Evolutionary conservation across 2,113 vertebrate genomes (phyloP).

Genomic region (Syrmaticus mikado): DNA sequence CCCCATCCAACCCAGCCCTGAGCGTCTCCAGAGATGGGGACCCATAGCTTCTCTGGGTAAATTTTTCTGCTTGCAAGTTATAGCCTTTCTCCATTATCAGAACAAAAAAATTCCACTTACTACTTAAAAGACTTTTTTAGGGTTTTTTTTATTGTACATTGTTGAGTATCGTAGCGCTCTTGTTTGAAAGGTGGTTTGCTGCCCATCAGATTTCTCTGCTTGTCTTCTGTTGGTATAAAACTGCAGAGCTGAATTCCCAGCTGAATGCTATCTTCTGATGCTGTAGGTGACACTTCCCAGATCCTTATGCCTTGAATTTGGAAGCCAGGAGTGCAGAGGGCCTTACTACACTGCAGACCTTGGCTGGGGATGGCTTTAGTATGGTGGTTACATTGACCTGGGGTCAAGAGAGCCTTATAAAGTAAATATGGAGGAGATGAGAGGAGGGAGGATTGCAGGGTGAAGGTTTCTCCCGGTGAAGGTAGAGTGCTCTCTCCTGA

Average conservation of each 20-base stretch:
- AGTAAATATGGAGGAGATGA: background rate
- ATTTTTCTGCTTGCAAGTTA: too few species aligned
- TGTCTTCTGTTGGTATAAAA: rapidly evolving
- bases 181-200: background rate
- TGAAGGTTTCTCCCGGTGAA: background rate
- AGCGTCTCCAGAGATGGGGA: too few species aligned
- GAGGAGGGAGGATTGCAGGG: background rate
- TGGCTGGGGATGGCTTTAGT: background rate
- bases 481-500: background rate
- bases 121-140: background rate
- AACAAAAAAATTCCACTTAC: rapidly evolving
- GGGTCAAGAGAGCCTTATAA: background rate
- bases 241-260: background rate
- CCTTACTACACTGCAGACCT: background rate
- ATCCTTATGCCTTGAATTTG: background rate
- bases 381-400: background rate
- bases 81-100: too few species aligned
- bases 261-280: background rate
- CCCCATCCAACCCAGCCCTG: too few species aligned
- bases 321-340: background rate
- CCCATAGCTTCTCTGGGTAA: too few species aligned
- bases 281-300: background rate
- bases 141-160: background rate
- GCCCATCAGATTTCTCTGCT: background rate
- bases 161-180: background rate